These are phyloP conservation scores for Drosophila fungiperda DNA, from an alignment of 2,888 invertebrate genomes.

Conservation along the genomic window DNA sequence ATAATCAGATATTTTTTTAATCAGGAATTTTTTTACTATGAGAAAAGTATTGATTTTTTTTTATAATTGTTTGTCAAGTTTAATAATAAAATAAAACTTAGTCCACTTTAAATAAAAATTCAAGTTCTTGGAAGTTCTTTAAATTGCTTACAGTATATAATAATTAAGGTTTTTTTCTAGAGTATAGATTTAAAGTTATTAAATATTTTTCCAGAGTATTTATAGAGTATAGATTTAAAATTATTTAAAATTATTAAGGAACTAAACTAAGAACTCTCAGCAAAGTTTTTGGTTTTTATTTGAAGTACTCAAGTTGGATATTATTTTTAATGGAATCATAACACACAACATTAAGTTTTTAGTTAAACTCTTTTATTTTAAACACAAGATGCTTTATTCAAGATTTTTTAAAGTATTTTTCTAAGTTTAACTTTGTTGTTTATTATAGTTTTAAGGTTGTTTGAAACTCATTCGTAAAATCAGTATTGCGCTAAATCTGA, in stretches of 20 bases:
- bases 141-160: background rate
- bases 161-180: background rate
- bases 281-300: background rate
- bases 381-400: no score
- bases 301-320: background rate
- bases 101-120: background rate
- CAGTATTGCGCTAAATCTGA: background rate
- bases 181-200: no score
- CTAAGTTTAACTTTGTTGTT: background rate
- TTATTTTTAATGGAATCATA: background rate
- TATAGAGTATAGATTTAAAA: no score
- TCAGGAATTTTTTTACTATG: background rate
- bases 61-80: background rate
- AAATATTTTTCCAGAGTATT: no score
- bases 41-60: background rate
- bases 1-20: background rate
- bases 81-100: background rate
- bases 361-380: background rate
- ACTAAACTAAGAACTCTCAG: background rate
- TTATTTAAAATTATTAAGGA: no score
- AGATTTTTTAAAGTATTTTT: background rate
- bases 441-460: background rate
- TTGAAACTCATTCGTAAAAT: background rate
- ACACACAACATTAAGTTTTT: background rate
- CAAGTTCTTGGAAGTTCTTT: background rate